Base-by-base conservation (phyloP, 2,888 invertebrate genomes). In the Epirrita christyi region DNA sequence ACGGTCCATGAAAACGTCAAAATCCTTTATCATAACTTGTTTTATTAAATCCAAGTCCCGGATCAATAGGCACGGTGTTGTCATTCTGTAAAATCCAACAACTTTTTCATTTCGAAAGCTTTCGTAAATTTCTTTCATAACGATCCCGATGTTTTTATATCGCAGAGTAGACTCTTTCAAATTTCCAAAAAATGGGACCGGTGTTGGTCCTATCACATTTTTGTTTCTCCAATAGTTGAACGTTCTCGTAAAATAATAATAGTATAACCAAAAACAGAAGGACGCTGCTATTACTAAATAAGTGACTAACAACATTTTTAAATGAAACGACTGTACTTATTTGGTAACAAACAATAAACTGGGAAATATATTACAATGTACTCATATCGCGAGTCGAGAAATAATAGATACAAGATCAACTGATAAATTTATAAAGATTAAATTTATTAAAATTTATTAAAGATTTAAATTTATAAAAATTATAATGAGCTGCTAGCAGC, bases 1-100 rank as follows among this genome's bases (percentile, higher is more conserved):
- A 8, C 86, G 78, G 9, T 85, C 80, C 6, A 58, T 8, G 21
- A 85, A 86, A 0, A 50, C 7, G 7, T 82, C 74, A 40, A 85
- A 85, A 59, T 85, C 84, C 55, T 80, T 83, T n/a, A 85, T 79
- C 63, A 84, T 65, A 1, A 86, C 61, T 3, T 78, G 68, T 62
- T 82, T 83, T 6, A 86, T 62, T 2, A 82, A 44, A 9, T 86
- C 83, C 27, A 81, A 66, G 60, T 86, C 85, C n/a, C 80, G 66
- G 21, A 86, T 59, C 4, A 85, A 44, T 9, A 86, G 38, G 42
- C 67, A 66, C 0, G 83, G 84, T 6, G 71, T 71, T 0, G 76
- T 77, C 70, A 81, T 74, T 58, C 78, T 75, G 34, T 74, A 85
- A 0, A 83, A 9, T 0, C 86, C 86, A 0, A 86, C 74, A 0